Evolutionary conservation across 1,140 invertebrate species (phyloP), one percentile per base, ranked within the genome.

Genomic region (Neoseiulus cucumeris): DNA sequence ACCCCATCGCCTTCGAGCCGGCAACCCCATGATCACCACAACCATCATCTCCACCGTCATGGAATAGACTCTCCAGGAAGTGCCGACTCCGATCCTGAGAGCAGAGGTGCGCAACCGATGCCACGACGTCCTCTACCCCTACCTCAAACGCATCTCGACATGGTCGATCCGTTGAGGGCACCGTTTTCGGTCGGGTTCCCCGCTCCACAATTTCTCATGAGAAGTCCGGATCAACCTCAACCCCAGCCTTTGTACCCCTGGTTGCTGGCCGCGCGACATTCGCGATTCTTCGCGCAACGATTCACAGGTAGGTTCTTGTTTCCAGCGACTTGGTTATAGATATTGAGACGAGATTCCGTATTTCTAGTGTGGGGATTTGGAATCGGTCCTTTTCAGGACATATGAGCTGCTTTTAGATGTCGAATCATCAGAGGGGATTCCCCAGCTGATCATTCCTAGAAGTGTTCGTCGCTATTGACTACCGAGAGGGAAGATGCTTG

Each of bases 11-110:
- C 51, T 18, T 29, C 33, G 33, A 39, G 9, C 33, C 51, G 14
- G 22, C 51, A 2, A 14, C 51, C 22, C 22, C 51, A 59, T 17
- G 33, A 39, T 39, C 33, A 39, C 9, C 33, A 39, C 9, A 39
- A 4, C 33, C 33, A 39, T 39, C 33, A 4, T 39, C 33, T 39
- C 4, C 33, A 39, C 9, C 33, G 22, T 59, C 14, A 17, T 59
- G 51, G 25, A 59, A 59, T 59, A 14, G 51, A 59, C 9, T 59
- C 51, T 18, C 51, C 51, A 14, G 51, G 51, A 17, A 59, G 51
- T 33, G 51, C 51, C 17, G 51, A 59, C 33, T 59, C 51, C 25
- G 51, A 59, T 25, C 51, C 51, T 12, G 51, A 59, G 33, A 39
- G 33, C 33, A 39, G 33, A 39, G 33, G 33, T 6, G 33, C 33